Evolutionary conservation across 2,113 vertebrate genomes (phyloP).

Genomic region (Delphinus delphis): DNA sequence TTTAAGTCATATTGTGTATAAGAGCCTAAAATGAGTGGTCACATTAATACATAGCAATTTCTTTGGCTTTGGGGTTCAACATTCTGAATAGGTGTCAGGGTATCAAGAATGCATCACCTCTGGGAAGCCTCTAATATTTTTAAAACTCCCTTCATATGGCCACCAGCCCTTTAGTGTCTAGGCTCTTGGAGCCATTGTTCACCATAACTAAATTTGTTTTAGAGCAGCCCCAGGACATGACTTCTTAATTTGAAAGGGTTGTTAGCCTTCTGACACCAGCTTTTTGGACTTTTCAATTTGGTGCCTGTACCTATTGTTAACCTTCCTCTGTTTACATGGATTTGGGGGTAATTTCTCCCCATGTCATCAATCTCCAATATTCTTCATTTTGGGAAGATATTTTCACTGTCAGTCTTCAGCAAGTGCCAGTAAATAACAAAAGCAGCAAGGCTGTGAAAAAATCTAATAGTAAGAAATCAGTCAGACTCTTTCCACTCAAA

Average conservation of each 20-base stretch:
- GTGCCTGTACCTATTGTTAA: neutral
- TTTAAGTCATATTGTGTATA: neutral
- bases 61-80: neutral
- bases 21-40: neutral
- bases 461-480: conserved; percentile 5
- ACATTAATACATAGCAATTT: neutral
- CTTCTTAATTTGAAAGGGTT: neutral
- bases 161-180: neutral
- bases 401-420: neutral
- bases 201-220: neutral
- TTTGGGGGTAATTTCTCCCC: conserved; percentile 10
- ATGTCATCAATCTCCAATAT: neutral
- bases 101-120: neutral
- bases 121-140: neutral
- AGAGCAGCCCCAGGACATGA: neutral
- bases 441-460: neutral
- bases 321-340: neutral
- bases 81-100: neutral
- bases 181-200: neutral
- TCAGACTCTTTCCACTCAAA: neutral
- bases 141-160: neutral
- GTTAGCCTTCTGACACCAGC: neutral
- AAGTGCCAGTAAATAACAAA: conserved; percentile 21
- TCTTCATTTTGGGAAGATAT: neutral
- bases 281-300: neutral